Base-by-base conservation (phyloP, 2,888 invertebrate species). In the Brachyopa scutellaris region DNA sequence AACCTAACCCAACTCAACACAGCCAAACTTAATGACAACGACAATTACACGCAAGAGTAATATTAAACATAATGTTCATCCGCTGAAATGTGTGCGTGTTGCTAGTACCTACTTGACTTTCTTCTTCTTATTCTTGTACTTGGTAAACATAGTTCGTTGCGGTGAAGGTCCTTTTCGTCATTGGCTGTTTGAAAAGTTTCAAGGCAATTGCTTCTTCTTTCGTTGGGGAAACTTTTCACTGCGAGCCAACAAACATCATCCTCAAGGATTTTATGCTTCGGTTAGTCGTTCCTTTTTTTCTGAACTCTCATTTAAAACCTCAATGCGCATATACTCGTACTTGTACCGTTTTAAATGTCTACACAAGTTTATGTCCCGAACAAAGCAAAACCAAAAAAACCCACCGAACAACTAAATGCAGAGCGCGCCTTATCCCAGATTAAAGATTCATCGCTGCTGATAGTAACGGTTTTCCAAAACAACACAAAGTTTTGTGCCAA, bases 41-140 rank as follows among this genome's bases (percentile, higher is more conserved):
- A 82, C 76, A 82, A 76, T 80, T 69, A 61, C 77, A 69, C 61
- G 47, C 70, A 38, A 82, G 70, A 66, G 70, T 70, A 72, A 77
- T 64, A 70, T 76, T 72, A 82, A 66, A 55, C 64, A 77, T 64
- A 59, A 76, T 57, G 57, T 49, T 66, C 74, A 57, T 49, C 57
- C 59, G 57, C 64, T 61, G 69, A 49, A 76, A 59, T 72, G 38
- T 53, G 26, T 26, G 19, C 13, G 9, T 17, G 23, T 17, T 31
- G 2, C 13, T 17, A 62, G 36, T 45, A 64, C 64, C 69, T 51
- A 57, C 74, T 80, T 80, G 80, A 74, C 76, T 69, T 76, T 74
- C 57, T 21, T 62, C 40, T 15, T 17, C 42, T 9, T 19, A n/a
- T n/a, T 53, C 31, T 42, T 36, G 7, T 4, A 7, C 33, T 21